A percentile compares a stretch with the other conserved stretches of the same genome.
phyloP scores from a whole-genome alignment of 2,888 invertebrate genomes.

The Isoperla grammatica region DNA sequence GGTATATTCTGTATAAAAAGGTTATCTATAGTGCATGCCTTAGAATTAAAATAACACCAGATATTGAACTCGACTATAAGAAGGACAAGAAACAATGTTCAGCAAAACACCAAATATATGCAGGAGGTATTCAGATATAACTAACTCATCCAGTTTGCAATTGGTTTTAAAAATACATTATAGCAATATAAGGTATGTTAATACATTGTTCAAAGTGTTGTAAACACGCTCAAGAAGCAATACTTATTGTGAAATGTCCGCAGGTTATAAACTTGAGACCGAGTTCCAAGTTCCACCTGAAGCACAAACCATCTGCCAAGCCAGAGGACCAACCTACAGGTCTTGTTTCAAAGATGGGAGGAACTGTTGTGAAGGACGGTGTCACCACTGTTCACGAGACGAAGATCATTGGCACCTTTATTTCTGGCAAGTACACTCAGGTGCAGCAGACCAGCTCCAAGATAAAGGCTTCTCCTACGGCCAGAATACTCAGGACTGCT shows the following conservation, averaged over 20 bases:
- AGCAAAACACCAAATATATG: too few species aligned
- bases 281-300: constrained; percentile 52
- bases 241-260: not conserved
- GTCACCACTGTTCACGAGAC: constrained; percentile 81
- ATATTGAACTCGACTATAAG: too few species aligned
- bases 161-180: too few species aligned
- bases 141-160: too few species aligned
- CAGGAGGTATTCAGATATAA: too few species aligned
- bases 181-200: too few species aligned
- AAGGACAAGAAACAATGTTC: too few species aligned
- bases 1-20: too few species aligned
- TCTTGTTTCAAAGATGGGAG: constrained; percentile 76
- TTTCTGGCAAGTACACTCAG: constrained; percentile 84
- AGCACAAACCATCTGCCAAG: constrained; percentile 46
- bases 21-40: too few species aligned
- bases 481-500: constrained; percentile 70
- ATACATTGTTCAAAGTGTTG: too few species aligned
- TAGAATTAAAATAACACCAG: too few species aligned
- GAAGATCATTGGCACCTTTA: constrained; percentile 82
- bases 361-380: constrained; percentile 76
- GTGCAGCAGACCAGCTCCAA: constrained; percentile 77
- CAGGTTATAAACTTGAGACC: constrained; percentile 65
- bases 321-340: constrained; percentile 68
- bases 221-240: too few species aligned
- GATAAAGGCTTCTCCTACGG: constrained; percentile 48